Conservation (phyloP, 2,797 vertebrate genomes). For the Schizopygopsis malacanthus region DNA sequence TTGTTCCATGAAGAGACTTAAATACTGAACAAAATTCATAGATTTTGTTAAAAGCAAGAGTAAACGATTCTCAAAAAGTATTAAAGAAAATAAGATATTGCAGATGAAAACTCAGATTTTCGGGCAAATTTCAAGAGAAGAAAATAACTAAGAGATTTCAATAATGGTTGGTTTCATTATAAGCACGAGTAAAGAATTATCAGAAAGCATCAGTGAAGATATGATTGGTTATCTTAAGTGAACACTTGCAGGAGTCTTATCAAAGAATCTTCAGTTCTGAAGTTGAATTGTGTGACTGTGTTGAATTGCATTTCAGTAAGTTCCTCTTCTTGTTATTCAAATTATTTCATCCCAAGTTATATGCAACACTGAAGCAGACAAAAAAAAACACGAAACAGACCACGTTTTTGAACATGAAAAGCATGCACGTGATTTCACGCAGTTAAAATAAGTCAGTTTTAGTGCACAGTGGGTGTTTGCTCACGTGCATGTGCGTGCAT, state of each 20-base stretch:
- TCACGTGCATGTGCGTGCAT: not conserved
- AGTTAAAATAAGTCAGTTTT: not conserved
- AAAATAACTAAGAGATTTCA: too few relatives aligned
- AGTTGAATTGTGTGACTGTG: not conserved
- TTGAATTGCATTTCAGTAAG: not conserved
- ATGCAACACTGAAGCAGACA: not conserved
- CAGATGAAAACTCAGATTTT: not conserved
- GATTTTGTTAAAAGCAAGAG: not conserved
- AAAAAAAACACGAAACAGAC: not conserved
- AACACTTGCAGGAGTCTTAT: not conserved
- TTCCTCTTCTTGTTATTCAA: not conserved
- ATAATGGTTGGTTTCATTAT: too few relatives aligned
- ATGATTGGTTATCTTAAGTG: not conserved
- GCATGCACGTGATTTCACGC: not conserved
- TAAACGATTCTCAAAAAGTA: not conserved
- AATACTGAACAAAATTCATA: not conserved
- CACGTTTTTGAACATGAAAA: not conserved
- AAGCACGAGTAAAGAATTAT: too few relatives aligned
- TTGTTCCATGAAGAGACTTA: not conserved
- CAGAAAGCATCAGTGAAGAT: not conserved
- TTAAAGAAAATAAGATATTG: not conserved
- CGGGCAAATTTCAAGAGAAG: too few relatives aligned
- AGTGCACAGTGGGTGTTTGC: not conserved
- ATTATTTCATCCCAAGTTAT: not conserved
- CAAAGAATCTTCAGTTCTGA: not conserved